Conservation (phyloP, 2,113 vertebrate genomes). For the Hypomesus transpacificus region DNA sequence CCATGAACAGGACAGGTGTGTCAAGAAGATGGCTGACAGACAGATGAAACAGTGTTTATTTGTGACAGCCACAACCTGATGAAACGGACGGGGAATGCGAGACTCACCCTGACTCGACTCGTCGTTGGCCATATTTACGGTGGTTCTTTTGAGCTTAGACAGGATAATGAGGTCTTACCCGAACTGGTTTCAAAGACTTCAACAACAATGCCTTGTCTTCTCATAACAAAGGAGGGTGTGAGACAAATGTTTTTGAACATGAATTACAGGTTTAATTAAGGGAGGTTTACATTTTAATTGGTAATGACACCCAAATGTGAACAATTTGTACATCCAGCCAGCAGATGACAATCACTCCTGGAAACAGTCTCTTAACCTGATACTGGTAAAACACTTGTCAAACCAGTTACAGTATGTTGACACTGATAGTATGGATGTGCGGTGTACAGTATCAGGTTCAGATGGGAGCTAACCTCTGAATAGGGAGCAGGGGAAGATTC, state of each 20-base stretch:
- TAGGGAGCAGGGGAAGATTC: background rate
- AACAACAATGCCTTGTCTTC: background rate
- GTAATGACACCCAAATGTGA: background rate
- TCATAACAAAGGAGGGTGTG: slow-evolving; percentile 16
- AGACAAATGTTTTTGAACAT: too few relatives aligned
- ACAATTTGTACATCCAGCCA: background rate
- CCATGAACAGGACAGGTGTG: slow-evolving; percentile 23
- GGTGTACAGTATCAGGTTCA: background rate
- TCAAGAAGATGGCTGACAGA: background rate
- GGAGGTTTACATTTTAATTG: background rate
- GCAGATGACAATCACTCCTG: background rate
- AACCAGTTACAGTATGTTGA: slow-evolving; percentile 41
- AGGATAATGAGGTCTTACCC: background rate
- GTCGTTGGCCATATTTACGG: background rate
- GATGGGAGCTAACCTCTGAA: slow-evolving; percentile 14
- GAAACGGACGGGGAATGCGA: slow-evolving; percentile 3
- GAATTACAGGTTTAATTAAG: too few relatives aligned
- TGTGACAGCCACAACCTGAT: background rate
- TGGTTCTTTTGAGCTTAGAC: background rate
- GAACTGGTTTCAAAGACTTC: slow-evolving; percentile 39
- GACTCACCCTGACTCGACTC: background rate
- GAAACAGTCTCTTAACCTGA: background rate
- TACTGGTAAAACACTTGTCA: slow-evolving; percentile 10
- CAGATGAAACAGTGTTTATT: background rate
- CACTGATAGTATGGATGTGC: background rate